Evolutionary conservation across 2,888 invertebrate species (phyloP), one percentile per base, ranked within the genome.

Genomic region (Hyppa rectilinea): DNA sequence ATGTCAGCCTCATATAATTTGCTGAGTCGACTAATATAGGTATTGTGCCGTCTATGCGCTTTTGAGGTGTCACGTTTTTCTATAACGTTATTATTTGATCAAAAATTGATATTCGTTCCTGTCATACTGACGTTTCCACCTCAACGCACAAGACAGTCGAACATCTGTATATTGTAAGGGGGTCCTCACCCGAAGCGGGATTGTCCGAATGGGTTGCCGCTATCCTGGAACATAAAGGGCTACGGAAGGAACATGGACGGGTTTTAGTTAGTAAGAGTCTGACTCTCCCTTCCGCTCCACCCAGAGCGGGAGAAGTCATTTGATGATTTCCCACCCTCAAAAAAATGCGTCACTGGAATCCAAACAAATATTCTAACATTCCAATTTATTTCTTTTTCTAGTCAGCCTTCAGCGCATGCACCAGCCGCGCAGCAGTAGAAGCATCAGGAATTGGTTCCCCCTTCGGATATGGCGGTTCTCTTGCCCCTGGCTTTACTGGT

Each of bases 371-470:
- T 49, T 26, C 3, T 50, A 26, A 26, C 4, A 7, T 43, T 4
- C 5, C 0, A 29, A 31, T 60, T 38, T 34, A 5, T 17, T 31
- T 43, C 14, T 20, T 23, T 52, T 10, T 72, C 26, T 31, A 83
- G 83, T 66, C 56, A 1, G 65, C 55, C 2, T 55, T 80, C 38
- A 31, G 73, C 1, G 6, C 26, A 34, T 84, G 75, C 23, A 43
- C 45, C 1, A 60, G 61, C 20, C 59, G 53, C 12, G 36, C 53
- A 4, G 65, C 49, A n/a, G n/a, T 67, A 0, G 64, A 64, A 20
- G 40, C 52, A 23, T 67, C 79, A 29, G 63, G 69, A 29, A 36
- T 63, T 4, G 34, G 49, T 45, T 68, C 52, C 1, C 78, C 71
- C 1, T 70, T 40, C 20, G 60, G 71, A 10, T 50, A 20, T 2